Conservation (phyloP, 2,797 vertebrate species). For the Periparus ater region DNA sequence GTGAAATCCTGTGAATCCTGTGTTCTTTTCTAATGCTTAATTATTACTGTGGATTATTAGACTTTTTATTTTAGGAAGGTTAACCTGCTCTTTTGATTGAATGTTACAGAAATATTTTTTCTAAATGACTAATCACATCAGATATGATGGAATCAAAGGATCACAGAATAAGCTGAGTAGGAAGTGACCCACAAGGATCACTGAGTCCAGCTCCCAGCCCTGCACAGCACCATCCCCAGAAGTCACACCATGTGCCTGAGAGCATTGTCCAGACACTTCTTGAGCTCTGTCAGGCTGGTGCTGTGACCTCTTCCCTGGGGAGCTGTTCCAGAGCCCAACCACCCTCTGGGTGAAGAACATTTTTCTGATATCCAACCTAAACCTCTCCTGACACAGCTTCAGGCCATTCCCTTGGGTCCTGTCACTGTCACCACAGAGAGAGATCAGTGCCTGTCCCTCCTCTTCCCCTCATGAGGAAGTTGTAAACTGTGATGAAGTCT, state of each 20-base stretch:
- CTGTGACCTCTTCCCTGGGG: neutral
- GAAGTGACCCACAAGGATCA: neutral
- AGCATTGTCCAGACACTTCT: neutral
- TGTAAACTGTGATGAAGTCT: neutral
- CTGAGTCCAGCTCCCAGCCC: rapidly evolving
- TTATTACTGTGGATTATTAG: neutral
- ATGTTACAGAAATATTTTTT: neutral
- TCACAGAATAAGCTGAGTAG: neutral
- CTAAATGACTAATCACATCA: neutral
- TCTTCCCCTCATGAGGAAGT: neutral
- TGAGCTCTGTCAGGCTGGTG: neutral
- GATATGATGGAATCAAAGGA: neutral
- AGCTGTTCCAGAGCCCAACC: neutral
- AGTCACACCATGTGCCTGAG: rapidly evolving
- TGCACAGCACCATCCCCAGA: neutral
- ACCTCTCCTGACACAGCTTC: neutral
- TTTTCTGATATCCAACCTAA: neutral
- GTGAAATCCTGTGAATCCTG: neutral
- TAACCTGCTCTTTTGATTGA: neutral
- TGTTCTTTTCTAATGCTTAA: neutral
- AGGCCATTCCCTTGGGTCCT: rapidly evolving
- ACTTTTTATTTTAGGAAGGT: neutral
- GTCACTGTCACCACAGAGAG: neutral
- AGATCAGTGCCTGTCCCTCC: neutral
- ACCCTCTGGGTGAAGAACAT: neutral